These are phyloP conservation scores for Neodiprion virginianus DNA, from an alignment of 1,140 invertebrate species.

Conservation along the genomic window DNA sequence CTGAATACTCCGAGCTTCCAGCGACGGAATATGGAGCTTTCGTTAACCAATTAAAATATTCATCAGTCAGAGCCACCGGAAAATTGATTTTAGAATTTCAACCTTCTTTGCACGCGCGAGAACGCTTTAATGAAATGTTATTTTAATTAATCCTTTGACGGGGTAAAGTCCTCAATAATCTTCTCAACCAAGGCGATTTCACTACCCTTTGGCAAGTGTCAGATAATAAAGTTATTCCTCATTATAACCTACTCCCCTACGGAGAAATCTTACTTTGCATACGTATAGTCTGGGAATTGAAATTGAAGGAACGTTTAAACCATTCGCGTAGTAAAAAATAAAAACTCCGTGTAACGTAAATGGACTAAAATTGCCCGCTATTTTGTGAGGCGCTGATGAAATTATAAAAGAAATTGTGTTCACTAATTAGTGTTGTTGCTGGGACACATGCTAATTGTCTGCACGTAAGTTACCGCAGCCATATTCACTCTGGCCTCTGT, in stretches of 20 bases:
- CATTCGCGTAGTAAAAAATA: too few species aligned
- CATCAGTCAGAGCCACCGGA: not conserved
- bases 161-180: not conserved
- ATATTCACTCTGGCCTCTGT: too few species aligned
- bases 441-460: too few species aligned
- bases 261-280: too few species aligned
- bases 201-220: not conserved
- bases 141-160: conserved; percentile 5
- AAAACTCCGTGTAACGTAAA: too few species aligned
- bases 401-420: too few species aligned
- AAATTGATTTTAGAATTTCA: conserved; percentile 6
- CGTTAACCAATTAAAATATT: conserved; percentile 3
- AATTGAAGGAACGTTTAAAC: too few species aligned
- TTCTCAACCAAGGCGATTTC: not conserved
- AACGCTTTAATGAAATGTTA: conserved; percentile 3
- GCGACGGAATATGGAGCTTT: conserved; percentile 1
- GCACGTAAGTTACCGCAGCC: too few species aligned
- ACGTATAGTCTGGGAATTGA: too few species aligned
- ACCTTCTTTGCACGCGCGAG: not conserved
- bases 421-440: too few species aligned
- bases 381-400: too few species aligned
- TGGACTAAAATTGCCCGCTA: too few species aligned
- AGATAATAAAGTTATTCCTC: not conserved
- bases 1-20: not conserved
- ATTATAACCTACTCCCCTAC: not conserved